Conservation (phyloP, 2,888 invertebrate species). For the Lasioglossum villosulum region DNA sequence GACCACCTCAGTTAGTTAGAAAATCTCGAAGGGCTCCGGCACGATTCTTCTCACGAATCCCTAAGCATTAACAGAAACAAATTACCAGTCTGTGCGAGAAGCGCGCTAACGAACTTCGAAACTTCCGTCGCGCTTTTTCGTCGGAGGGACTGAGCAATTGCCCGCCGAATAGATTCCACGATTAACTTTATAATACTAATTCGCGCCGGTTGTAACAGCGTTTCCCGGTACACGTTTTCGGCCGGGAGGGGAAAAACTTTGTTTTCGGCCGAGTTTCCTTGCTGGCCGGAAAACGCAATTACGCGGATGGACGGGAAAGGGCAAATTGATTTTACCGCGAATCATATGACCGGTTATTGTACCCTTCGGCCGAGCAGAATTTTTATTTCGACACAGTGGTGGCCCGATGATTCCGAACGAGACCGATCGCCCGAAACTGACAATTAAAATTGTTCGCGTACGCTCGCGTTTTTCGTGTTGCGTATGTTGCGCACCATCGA, state of each 20-base stretch:
- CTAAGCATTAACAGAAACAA: background rate
- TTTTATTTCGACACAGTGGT: background rate
- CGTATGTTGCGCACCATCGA: background rate
- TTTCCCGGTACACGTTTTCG: background rate
- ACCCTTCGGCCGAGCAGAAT: background rate
- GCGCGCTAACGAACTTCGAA: background rate
- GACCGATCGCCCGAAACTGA: background rate
- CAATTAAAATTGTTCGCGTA: background rate
- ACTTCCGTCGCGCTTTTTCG: background rate
- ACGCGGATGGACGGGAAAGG: background rate
- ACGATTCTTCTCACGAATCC: background rate
- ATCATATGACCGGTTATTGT: background rate
- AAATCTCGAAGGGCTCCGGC: background rate
- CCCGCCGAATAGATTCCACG: background rate
- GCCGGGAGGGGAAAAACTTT: background rate
- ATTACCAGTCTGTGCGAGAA: background rate
- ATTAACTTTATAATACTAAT: constrained; percentile 1
- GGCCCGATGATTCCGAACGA: background rate
- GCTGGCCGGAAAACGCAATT: background rate
- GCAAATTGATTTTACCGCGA: background rate
- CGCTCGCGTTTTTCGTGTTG: background rate
- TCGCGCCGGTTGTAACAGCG: background rate
- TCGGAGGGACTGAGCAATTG: background rate
- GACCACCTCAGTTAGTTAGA: too few species aligned
- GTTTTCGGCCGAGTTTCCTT: background rate